These are phyloP conservation scores for Garrulus glandarius DNA, from an alignment of 2,797 vertebrate genomes.

Conservation along the genomic window DNA sequence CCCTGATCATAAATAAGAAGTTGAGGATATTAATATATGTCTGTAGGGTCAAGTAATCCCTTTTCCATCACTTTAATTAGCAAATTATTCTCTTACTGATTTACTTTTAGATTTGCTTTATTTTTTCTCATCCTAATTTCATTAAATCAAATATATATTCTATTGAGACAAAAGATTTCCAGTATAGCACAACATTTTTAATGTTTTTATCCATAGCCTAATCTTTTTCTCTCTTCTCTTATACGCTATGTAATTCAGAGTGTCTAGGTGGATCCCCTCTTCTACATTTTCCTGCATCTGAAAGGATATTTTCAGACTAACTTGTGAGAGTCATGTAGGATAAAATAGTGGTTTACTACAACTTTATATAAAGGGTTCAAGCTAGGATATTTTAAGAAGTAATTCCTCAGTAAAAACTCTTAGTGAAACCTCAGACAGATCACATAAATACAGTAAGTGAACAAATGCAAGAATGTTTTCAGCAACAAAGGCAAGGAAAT, in stretches of 20 bases:
- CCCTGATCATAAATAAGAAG: background rate
- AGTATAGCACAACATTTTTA: background rate
- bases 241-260: background rate
- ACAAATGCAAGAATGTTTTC: background rate
- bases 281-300: background rate
- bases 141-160: background rate
- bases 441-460: background rate
- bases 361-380: background rate
- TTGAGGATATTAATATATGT: background rate
- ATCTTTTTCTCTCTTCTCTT: background rate
- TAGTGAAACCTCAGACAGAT: background rate
- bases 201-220: background rate
- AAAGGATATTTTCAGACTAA: background rate
- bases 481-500: background rate
- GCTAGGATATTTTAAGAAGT: background rate
- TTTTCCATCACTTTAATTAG: background rate
- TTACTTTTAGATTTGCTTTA: background rate
- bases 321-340: background rate
- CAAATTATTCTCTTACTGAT: background rate
- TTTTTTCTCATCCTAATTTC: background rate
- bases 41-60: background rate
- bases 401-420: background rate
- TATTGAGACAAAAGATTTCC: background rate
- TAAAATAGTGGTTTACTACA: background rate
- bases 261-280: background rate